Percentiles rank a stretch among this genome's conserved stretches.
Conservation (phyloP, 2,888 invertebrate species). For the Stenurella melanura region DNA sequence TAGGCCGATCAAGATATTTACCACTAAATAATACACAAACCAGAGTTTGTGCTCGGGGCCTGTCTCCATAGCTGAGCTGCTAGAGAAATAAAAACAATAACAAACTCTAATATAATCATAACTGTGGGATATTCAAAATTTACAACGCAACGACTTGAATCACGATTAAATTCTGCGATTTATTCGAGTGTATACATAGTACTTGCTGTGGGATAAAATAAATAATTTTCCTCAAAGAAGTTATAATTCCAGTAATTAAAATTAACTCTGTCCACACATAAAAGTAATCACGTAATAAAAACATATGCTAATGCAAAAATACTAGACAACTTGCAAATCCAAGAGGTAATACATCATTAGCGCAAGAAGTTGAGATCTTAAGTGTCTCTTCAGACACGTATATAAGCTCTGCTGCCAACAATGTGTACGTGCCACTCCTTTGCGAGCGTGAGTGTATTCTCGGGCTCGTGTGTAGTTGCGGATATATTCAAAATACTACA, state of each 20-base stretch:
- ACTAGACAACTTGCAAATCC: constrained; percentile 16
- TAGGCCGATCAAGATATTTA: no score
- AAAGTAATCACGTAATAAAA: background rate
- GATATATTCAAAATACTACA: constrained; percentile 32
- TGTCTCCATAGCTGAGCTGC: no score
- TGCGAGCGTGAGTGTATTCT: constrained; percentile 36
- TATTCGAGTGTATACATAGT: no score
- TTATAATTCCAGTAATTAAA: background rate
- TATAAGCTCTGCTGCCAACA: constrained; percentile 32
- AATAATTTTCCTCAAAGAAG: no score
- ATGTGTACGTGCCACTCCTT: constrained; percentile 39
- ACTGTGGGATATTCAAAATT: no score
- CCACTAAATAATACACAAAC: no score
- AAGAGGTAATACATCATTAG: constrained; percentile 36
- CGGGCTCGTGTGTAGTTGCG: constrained; percentile 12
- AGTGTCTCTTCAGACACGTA: constrained; percentile 37
- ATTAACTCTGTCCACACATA: background rate
- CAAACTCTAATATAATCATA: no score
- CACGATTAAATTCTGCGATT: no score
- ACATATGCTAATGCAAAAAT: background rate
- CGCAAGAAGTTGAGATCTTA: constrained; percentile 39
- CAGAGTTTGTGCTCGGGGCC: no score
- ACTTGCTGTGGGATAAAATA: no score
- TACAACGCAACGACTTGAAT: no score
- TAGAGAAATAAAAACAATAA: no score